These are phyloP conservation scores for Panagrolaimus sp. DNA, from an alignment of 1,140 invertebrate genomes.

Conservation along the genomic window DNA sequence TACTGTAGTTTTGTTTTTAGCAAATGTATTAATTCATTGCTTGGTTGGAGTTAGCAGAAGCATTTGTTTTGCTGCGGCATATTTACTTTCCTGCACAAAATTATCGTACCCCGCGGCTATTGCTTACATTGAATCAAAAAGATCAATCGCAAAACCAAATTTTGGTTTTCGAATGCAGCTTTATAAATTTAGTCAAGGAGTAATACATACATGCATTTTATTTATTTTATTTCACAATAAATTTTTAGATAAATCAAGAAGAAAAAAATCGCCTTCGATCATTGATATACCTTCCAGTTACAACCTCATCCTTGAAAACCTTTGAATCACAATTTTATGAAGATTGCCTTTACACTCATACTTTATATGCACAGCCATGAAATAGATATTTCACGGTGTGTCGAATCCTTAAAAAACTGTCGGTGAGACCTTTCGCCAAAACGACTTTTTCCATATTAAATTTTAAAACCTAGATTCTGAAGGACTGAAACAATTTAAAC, in stretches of 20 bases:
- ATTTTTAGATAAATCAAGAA: background rate
- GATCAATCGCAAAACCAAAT: background rate
- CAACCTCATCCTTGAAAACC: background rate
- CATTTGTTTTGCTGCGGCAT: background rate
- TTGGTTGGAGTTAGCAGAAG: conserved; percentile 4
- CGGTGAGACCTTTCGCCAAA: too few relatives aligned
- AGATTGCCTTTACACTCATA: conserved; percentile 1
- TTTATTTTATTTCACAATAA: background rate
- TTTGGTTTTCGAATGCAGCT: conserved; percentile 15
- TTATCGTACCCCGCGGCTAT: background rate
- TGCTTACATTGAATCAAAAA: conserved; percentile 16
- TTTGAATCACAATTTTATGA: conserved; percentile 1
- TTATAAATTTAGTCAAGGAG: conserved; percentile 9
- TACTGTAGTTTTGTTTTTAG: background rate
- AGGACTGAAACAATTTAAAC: too few relatives aligned
- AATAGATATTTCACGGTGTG: background rate
- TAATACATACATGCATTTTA: background rate
- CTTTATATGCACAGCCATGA: conserved; percentile 8
- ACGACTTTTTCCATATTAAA: too few relatives aligned
- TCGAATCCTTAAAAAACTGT: too few relatives aligned
- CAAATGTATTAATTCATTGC: conserved; percentile 9
- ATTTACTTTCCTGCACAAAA: background rate
- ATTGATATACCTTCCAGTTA: conserved; percentile 6
- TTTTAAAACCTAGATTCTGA: too few relatives aligned
- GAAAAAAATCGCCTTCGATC: background rate